Base-by-base conservation (phyloP, 2,797 vertebrate species). In the Knipowitschia caucasica region DNA sequence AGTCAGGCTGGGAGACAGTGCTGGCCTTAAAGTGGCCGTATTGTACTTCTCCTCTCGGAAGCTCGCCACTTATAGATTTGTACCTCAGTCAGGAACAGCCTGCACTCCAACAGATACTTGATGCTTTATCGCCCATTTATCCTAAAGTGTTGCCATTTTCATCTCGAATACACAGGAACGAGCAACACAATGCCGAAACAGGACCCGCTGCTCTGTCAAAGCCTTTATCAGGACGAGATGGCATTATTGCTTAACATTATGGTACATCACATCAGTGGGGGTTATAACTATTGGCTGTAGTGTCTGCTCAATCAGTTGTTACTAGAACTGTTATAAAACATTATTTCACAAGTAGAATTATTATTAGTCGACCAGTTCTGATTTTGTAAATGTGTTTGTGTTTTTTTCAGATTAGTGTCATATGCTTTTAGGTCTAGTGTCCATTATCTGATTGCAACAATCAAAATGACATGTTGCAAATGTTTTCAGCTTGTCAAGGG, bases 1-100 rank as follows among this genome's bases (percentile, higher is more conserved):
- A 4, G 17, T 49, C 12, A 21, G 0, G 3, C 20, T 33, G 29
- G 30, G n/a, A 47, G 33, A 53, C n/a, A n/a, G n/a, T 64, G 49
- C 62, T 67, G 59, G 17, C 61, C 51, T 70, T 69, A 53, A 47
- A 77, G 60, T 67, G 59, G 14, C 63, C 53, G 51, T 57, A 61
- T 58, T 58, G 30, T 38, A 24, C 50, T 54, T 54, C 49, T 34
- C 52, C 27, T 49, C 42, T 30, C 36, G 53, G 31, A 38, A 61
- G 52, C 67, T 59, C 67, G 42, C 38, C 56, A 31, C 24, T 69
- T 66, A 60, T 55, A 31, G 18, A 65, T 69, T 39, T 40, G 49
- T 52, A 52, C 34, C 29, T 71, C 23, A 11, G 4, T 59, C 55
- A 53, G 39, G 53, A 44, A 67, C 21, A 34, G 23, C 15, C 27